Conservation (phyloP, 2,113 vertebrate species). For the Lathamus discolor region DNA sequence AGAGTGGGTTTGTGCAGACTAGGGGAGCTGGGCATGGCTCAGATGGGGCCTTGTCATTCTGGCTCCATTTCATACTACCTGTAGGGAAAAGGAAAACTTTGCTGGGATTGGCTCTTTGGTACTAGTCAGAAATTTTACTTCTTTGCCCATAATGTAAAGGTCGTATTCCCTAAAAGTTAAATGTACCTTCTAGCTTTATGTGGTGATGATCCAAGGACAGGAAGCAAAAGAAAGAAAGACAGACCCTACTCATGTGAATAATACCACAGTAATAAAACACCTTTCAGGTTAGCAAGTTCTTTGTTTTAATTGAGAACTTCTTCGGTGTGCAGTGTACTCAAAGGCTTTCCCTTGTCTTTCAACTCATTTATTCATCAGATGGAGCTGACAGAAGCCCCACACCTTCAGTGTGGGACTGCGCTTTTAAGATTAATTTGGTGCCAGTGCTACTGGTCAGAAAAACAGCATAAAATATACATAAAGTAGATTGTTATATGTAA, state of each 20-base stretch:
- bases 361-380: not conserved
- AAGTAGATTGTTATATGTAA: slow-evolving; percentile 1
- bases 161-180: slow-evolving; percentile 39
- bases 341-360: not conserved
- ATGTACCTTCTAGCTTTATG: not conserved
- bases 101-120: slow-evolving; percentile 27
- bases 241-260: not conserved
- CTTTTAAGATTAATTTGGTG: not conserved
- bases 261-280: not conserved
- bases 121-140: slow-evolving; percentile 53
- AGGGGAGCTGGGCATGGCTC: slow-evolving; percentile 71
- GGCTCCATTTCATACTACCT: slow-evolving; percentile 74
- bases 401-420: not conserved
- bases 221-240: not conserved
- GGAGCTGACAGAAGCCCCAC: not conserved
- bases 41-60: slow-evolving; percentile 74
- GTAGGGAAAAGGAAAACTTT: slow-evolving; percentile 71
- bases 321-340: not conserved
- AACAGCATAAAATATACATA: not conserved
- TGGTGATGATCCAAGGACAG: not conserved
- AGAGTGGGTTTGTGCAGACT: slow-evolving; percentile 78
- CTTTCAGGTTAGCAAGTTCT: not conserved
- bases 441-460: not conserved
- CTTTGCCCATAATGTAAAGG: slow-evolving; percentile 12
- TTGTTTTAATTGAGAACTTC: not conserved